Evolutionary conservation across 2,113 vertebrate species (phyloP).

Genomic region (Cyprinodon variegatus): DNA sequence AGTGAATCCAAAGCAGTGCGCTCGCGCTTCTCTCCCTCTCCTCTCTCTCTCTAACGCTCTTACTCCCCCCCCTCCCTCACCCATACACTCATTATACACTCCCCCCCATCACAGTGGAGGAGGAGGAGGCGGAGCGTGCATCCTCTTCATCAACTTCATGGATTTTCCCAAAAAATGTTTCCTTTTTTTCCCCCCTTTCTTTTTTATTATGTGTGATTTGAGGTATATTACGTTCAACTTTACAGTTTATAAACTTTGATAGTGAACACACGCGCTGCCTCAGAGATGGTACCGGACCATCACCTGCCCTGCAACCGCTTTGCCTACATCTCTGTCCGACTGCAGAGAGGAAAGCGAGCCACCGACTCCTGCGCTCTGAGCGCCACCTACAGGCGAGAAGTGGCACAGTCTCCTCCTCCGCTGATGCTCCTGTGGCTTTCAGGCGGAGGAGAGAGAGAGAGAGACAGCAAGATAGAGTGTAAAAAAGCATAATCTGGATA

Average conservation of each 20-base stretch:
- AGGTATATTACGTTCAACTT: neutral
- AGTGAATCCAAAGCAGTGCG: constrained; percentile 66
- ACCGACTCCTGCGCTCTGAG: constrained; percentile 74
- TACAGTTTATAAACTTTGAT: constrained; percentile 5
- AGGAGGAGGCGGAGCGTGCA: constrained; percentile 50
- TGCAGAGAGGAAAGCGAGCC: constrained; percentile 12
- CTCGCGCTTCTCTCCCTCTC: constrained; percentile 31
- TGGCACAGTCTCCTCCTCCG: constrained; percentile 23
- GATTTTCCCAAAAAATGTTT: constrained; percentile 48
- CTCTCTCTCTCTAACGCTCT: constrained; percentile 22
- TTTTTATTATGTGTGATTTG: too few species aligned
- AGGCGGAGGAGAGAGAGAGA: neutral
- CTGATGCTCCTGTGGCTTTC: neutral
- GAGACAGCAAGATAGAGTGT: neutral
- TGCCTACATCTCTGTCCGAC: constrained; percentile 13
- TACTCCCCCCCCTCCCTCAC: neutral
- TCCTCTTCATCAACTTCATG: constrained; percentile 39
- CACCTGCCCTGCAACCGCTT: constrained; percentile 9
- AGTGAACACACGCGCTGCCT: neutral
- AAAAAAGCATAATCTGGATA: constrained; percentile 13
- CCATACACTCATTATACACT: constrained; percentile 15
- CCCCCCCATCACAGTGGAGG: constrained; percentile 20
- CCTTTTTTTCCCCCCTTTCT: neutral
- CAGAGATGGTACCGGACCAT: neutral
- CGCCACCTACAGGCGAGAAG: constrained; percentile 75